Conservation (phyloP, 2,888 invertebrate genomes). For the Cryptocheilus praepositus region DNA sequence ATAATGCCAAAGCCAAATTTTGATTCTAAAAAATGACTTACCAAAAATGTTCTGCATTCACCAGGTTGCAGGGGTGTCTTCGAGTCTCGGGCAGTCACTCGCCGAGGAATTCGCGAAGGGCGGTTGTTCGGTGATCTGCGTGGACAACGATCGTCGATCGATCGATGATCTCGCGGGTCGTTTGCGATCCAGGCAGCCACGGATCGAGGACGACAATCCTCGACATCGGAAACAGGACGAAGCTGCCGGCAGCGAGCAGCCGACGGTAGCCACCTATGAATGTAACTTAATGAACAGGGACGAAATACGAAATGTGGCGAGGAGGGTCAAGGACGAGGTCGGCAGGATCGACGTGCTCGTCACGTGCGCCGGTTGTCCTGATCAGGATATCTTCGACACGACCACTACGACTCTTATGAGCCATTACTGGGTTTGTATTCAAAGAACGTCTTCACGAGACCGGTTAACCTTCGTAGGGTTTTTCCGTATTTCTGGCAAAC, state of each 20-base stretch:
- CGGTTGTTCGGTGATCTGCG: slow-evolving; percentile 66
- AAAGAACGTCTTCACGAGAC: too few species aligned
- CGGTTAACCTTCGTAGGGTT: too few species aligned
- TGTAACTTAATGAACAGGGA: slow-evolving; percentile 62
- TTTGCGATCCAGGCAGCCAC: slow-evolving; percentile 43
- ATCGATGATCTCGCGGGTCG: slow-evolving; percentile 47
- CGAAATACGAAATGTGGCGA: slow-evolving; percentile 59
- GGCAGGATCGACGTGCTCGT: slow-evolving; percentile 67
- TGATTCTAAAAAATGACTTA: too few species aligned
- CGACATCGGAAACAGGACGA: slow-evolving; percentile 46
- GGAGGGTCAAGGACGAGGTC: slow-evolving; percentile 61
- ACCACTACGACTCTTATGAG: slow-evolving; percentile 66
- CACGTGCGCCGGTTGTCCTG: slow-evolving; percentile 59
- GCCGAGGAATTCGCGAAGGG: slow-evolving; percentile 64
- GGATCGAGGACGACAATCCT: slow-evolving; percentile 45
- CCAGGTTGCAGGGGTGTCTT: slow-evolving; percentile 65
- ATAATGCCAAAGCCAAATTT: too few species aligned
- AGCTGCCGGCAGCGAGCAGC: neutral
- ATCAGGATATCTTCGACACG: slow-evolving; percentile 62
- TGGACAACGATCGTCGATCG: slow-evolving; percentile 55
- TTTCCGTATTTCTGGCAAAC: too few species aligned
- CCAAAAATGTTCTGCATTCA: neutral
- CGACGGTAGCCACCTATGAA: slow-evolving; percentile 52
- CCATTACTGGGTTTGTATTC: slow-evolving; percentile 66
- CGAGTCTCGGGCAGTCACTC: slow-evolving; percentile 61